Conservation (phyloP, 2,888 invertebrate species). For the Danaus chrysippus region DNA sequence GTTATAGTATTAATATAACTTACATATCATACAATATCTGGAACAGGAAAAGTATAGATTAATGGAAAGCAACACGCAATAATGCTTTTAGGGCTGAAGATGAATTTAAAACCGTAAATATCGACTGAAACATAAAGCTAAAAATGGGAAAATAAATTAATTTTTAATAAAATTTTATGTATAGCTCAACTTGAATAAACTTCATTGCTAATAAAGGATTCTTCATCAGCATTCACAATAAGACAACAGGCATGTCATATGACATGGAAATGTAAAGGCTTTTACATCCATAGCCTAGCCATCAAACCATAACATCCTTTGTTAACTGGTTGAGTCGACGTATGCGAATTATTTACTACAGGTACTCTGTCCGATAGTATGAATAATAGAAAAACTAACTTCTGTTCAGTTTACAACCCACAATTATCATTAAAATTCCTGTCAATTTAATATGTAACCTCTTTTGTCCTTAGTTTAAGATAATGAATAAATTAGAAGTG, state of each 20-base stretch:
- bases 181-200: neutral
- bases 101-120: conserved; percentile 11
- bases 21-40: conserved; percentile 2
- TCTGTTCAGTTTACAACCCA: no score
- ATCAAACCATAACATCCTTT: neutral
- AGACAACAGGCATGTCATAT: neutral
- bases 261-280: neutral
- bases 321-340: neutral
- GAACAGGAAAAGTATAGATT: conserved; percentile 12
- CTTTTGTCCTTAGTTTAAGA: no score
- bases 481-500: no score
- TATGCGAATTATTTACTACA: neutral
- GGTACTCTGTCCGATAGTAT: neutral
- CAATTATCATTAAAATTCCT: no score
- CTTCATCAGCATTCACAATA: neutral
- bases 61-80: conserved; percentile 15
- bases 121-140: neutral
- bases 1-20: neutral
- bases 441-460: no score
- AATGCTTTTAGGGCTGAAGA: conserved; percentile 12
- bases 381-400: neutral
- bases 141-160: neutral
- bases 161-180: neutral
- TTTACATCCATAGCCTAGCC: neutral
- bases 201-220: neutral